phyloP scores from a whole-genome alignment of 53 echinoderm and acorn worm genomes.

The Echinometra lucunter region DNA sequence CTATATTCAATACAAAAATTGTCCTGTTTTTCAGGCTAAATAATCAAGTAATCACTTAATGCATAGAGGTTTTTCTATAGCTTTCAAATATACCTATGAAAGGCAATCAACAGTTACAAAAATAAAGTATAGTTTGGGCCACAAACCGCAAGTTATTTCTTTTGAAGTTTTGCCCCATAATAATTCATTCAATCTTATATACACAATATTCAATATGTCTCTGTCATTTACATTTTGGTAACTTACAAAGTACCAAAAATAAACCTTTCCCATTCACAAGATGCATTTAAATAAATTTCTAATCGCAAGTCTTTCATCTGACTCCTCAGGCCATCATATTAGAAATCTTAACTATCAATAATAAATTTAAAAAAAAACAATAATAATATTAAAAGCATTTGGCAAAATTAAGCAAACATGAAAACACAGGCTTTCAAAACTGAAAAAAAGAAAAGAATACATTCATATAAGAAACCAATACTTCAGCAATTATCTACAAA shows the following conservation, averaged over 20 bases:
- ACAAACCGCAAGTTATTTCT: conserved; percentile 34
- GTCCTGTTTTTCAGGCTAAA: neutral
- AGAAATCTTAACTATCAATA: neutral
- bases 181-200: conserved; percentile 51
- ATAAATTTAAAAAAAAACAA: too few relatives aligned
- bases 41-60: conserved; percentile 13
- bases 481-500: conserved; percentile 62
- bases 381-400: conserved; percentile 1
- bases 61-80: conserved; percentile 33
- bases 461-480: neutral
- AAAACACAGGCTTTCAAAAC: conserved; percentile 26
- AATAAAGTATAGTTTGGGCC: conserved; percentile 14
- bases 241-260: conserved; percentile 50
- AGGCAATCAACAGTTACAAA: conserved; percentile 43
- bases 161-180: conserved; percentile 13
- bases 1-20: neutral
- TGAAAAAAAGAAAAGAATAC: conserved; percentile 21
- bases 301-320: neutral
- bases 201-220: conserved; percentile 64
- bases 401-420: conserved; percentile 57
- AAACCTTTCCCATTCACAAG: conserved; percentile 48
- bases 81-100: conserved; percentile 3
- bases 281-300: conserved; percentile 2
- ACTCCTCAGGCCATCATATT: neutral
- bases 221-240: conserved; percentile 65